Percentiles rank a stretch among this genome's conserved stretches.
These are phyloP conservation scores for Thumatha senex DNA, from an alignment of 2,888 invertebrate species.

Conservation along the genomic window DNA sequence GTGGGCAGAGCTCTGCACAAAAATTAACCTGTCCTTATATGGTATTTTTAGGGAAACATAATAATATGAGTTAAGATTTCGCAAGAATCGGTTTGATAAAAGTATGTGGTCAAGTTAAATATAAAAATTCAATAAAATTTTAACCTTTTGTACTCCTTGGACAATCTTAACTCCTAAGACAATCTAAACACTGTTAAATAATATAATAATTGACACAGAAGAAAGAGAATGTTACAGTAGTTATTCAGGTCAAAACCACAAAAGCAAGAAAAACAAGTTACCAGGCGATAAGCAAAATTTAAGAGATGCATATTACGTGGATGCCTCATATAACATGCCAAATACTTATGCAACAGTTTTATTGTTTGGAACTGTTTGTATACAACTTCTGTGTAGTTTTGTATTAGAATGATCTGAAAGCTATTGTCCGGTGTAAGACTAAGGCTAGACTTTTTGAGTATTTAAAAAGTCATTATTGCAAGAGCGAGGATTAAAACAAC, in stretches of 20 bases:
- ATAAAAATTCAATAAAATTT: too few species aligned
- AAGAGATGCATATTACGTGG: slow-evolving; percentile 3
- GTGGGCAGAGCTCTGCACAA: too few species aligned
- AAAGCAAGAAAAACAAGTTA: slow-evolving; percentile 1
- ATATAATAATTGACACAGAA: background rate
- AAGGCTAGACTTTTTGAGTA: background rate
- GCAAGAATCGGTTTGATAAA: too few species aligned
- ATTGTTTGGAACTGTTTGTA: slow-evolving; percentile 10
- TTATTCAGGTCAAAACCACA: background rate
- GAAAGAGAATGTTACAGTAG: slow-evolving; percentile 1
- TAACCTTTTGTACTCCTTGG: too few species aligned
- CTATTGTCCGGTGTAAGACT: slow-evolving; percentile 4
- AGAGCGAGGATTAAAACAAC: background rate
- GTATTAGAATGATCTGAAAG: background rate
- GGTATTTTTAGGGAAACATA: too few species aligned
- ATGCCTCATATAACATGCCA: slow-evolving; percentile 8
- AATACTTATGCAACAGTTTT: slow-evolving; percentile 15
- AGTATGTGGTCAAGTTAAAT: too few species aligned
- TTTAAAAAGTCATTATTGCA: slow-evolving; percentile 6
- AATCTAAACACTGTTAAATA: background rate
- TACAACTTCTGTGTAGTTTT: slow-evolving; percentile 10
- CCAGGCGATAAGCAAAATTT: slow-evolving; percentile 6
- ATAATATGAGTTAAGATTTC: too few species aligned
- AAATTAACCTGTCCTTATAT: too few species aligned
- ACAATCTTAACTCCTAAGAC: too few species aligned